Percentiles rank a stretch among this genome's conserved stretches.
Conservation (phyloP, 1,140 invertebrate genomes). For the Yoshiicerus persimilis region DNA sequence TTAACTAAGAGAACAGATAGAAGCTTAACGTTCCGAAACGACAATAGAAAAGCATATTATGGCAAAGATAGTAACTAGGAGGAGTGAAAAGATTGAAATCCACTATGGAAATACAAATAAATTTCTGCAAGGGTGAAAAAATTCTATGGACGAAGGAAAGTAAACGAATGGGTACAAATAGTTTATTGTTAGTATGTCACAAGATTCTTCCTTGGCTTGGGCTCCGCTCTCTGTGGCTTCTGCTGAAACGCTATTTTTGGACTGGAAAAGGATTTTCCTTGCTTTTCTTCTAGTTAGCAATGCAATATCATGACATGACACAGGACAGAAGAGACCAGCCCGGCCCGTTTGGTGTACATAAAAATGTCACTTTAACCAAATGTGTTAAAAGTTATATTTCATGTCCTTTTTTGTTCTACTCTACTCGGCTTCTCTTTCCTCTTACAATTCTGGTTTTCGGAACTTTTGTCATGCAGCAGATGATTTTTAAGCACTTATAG, state of each 20-base stretch:
- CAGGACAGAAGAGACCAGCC: neutral
- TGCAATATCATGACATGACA: neutral
- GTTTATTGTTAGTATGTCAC: conserved; percentile 20
- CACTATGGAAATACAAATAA: neutral
- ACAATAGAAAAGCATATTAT: neutral
- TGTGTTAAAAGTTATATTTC: neutral
- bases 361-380: conserved; percentile 8
- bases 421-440: neutral
- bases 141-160: neutral
- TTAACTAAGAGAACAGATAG: neutral
- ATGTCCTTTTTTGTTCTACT: neutral
- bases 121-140: neutral
- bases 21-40: conserved; percentile 1
- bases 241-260: neutral
- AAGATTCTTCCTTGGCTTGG: neutral
- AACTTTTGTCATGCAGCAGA: neutral
- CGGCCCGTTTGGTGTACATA: neutral
- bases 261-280: neutral
- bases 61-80: neutral
- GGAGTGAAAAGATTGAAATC: conserved; percentile 4
- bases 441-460: neutral
- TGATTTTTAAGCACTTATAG: too few species aligned
- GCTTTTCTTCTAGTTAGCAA: neutral
- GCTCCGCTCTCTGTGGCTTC: too few species aligned
- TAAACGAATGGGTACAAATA: neutral